These are phyloP conservation scores for Lagopus leucura DNA, from an alignment of 2,113 vertebrate species.

Conservation along the genomic window DNA sequence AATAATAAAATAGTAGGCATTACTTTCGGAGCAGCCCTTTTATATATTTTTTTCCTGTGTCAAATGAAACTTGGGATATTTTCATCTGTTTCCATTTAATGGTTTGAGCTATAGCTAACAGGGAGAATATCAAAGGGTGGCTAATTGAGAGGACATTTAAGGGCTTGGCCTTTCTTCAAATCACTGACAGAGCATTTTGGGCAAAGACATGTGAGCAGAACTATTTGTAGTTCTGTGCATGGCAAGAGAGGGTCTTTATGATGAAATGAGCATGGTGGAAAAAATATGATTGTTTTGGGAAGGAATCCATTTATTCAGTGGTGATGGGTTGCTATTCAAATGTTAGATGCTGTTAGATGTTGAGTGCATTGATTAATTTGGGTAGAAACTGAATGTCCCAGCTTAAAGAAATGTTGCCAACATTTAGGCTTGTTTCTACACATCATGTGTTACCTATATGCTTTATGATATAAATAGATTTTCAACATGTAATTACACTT, in stretches of 20 bases:
- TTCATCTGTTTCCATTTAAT: neutral
- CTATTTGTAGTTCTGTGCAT: neutral
- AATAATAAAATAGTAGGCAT: neutral
- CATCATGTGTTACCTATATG: neutral
- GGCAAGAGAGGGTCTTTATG: neutral
- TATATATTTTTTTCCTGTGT: neutral
- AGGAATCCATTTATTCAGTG: neutral
- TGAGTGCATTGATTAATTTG: neutral
- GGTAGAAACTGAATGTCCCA: neutral
- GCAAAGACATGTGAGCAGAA: neutral
- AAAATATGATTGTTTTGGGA: neutral
- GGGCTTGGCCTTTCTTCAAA: neutral
- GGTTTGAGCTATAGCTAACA: neutral
- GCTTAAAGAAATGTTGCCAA: neutral
- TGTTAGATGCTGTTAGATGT: neutral
- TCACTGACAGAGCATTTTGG: neutral
- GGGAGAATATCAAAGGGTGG: neutral
- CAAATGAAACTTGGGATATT: neutral
- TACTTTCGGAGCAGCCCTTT: neutral
- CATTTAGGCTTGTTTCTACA: neutral
- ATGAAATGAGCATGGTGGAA: neutral
- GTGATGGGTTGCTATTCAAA: neutral
- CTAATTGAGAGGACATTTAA: neutral
- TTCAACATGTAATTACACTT: neutral
- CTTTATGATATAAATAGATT: neutral